Conservation (phyloP, 2,113 vertebrate species). For the Catharus minimus region DNA sequence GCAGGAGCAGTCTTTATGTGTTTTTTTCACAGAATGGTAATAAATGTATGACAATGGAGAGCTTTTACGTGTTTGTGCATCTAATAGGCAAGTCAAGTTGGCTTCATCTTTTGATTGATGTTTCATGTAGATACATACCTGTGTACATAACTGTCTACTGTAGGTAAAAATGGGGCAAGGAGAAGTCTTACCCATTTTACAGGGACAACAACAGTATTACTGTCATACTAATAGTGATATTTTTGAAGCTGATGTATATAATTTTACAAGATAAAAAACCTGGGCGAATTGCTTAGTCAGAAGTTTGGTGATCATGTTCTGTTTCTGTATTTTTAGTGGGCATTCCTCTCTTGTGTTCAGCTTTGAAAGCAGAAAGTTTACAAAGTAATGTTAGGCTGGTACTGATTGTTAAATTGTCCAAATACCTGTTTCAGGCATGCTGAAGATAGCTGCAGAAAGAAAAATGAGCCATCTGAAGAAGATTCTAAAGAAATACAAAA, state of each 20-base stretch:
- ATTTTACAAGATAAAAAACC: background rate
- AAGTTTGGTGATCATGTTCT: background rate
- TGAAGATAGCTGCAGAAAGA: conserved; percentile 80
- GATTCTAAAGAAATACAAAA: conserved; percentile 76
- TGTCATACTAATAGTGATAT: background rate
- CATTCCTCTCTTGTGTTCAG: background rate
- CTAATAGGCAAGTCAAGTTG: background rate
- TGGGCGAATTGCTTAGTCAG: background rate
- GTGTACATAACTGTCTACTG: accelerated
- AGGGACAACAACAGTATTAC: background rate
- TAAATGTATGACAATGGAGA: background rate
- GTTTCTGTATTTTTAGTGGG: background rate
- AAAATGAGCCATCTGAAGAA: conserved; percentile 79
- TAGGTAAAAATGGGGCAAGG: background rate
- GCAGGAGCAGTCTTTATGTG: background rate
- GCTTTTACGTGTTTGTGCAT: background rate
- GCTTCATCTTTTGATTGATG: background rate
- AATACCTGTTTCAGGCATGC: conserved; percentile 52
- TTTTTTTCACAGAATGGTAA: background rate
- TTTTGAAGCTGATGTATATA: background rate
- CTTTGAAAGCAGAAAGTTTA: background rate
- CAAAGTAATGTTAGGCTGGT: background rate
- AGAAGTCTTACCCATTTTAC: background rate
- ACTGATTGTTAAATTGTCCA: background rate
- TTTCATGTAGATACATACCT: accelerated